Evolutionary conservation across 2,797 vertebrate species (phyloP), one percentile per base, ranked within the genome.

Genomic region (Clarias laeviceps): DNA sequence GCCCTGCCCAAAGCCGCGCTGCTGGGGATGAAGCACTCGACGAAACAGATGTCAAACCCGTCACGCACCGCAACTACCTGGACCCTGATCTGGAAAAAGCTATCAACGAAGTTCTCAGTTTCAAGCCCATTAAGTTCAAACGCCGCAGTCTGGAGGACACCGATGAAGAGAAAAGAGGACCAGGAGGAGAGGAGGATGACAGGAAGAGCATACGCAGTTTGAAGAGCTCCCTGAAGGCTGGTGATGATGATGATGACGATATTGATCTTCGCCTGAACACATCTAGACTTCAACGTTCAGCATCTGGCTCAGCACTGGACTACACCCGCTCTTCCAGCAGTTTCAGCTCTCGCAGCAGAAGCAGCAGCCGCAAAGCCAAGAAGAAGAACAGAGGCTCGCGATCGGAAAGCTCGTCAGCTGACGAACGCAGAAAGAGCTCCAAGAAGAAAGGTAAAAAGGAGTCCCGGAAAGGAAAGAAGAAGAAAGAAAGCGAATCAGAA

Each of bases 61-160:
- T 93, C 62, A 88, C 94, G 37, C 97, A 96, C 61, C 96, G 93
- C 84, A 98, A 96, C 91, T 99, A 97, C 93, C 91, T 99, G 65
- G 98, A 99, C 92, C 98, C 98, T 0, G 97, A 98, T 83, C 92
- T 99, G 87, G 98, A 99, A 90, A 97, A 97, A 0, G 98, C 98
- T 72, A 99, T 99, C 92, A 97, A 97, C 0, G 98, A 99, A 92
- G 98, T 99, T 80, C 92, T 99, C 88, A 98, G 95, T 92, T 99
- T 99, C 92, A 97, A 97, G 87, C 97, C 97, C 15, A 93, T 93
- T 76, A 93, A 95, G 70, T 96, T 96, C 88, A 96, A 96, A 91
- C 95, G 96, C 80, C 97, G 96, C 90, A 97, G 96, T 88, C 94
- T 97, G 34, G 96, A 96, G 0, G 96, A 97, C 77, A 97, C 97